Base-by-base conservation (phyloP, 2,888 invertebrate genomes). In the Thalpophila matura region DNA sequence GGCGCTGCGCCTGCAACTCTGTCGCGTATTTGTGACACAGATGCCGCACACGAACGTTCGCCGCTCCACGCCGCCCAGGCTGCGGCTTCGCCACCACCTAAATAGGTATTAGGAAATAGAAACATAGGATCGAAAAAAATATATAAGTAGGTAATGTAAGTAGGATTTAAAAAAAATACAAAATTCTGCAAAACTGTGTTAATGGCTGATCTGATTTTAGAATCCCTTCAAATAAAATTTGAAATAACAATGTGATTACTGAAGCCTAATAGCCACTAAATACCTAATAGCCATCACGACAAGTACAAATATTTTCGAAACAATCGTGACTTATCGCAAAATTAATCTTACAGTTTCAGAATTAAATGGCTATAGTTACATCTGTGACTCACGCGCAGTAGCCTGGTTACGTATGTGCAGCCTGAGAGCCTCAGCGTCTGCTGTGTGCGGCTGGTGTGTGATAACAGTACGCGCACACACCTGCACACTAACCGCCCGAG, bases 401-500 rank as follows among this genome's bases (percentile, higher is more conserved):
- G 90, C 86, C 70, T 93, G 92, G 74, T 91, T 92, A 57, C 86
- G 89, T n/a, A 96, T 94, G 75, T 95, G 95, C 1, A 95, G 89
- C 24, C 95, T 89, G 59, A 97, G 86, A 1, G 92, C 87, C 60
- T 95, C 92, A 0, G 96, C 96, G 81, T 98, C 96, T 0, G 95
- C 89, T 2, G 96, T 96, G 62, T 96, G 91, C 0, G 98, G 98
- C 90, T 98, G 96, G 84, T 97, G 97, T 3, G 97, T 97, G 63
- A 98, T 90, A 20, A 98, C 92, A 4, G 96, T 96, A 47, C 95
- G 95, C 3, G 96, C 89, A 55, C 93, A 89, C 1, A 95, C 94
- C 16, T 95, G 94, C 57, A 96, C 92, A 18, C 92, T 84, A 43
- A 93, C 94, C 18, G 95, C 91, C 63, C 94, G 96, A 9, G 87